phyloP scores from a whole-genome alignment of 2,113 vertebrate genomes.

The Cyprinodon brontotheroides region DNA sequence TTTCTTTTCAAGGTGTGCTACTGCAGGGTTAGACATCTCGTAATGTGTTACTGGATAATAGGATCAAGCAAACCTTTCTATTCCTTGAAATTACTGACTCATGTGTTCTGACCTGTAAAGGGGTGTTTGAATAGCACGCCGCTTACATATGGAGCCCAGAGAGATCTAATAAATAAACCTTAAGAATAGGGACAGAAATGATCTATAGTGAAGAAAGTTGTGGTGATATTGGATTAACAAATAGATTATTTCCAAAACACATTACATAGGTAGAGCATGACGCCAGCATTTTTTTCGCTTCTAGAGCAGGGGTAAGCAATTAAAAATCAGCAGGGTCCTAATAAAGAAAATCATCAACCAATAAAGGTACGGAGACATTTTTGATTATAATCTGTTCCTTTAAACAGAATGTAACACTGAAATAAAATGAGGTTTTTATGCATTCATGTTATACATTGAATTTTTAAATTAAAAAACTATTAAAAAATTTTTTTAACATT shows the following conservation, averaged over 20 bases:
- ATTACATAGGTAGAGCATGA: background rate
- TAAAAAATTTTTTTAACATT: too few relatives aligned
- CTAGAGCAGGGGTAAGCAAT: too few relatives aligned
- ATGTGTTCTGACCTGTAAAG: conserved; percentile 18
- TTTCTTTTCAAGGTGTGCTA: conserved; percentile 20
- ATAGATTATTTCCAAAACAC: background rate
- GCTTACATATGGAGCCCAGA: background rate
- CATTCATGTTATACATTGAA: too few relatives aligned
- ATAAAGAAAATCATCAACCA: too few relatives aligned
- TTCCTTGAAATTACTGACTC: conserved; percentile 26
- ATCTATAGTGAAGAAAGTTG: background rate
- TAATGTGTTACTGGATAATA: conserved; percentile 49
- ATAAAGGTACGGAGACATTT: too few relatives aligned
- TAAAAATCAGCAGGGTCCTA: too few relatives aligned
- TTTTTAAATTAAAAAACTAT: too few relatives aligned
- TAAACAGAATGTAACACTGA: too few relatives aligned
- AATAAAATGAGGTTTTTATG: too few relatives aligned
- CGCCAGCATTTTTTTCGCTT: background rate
- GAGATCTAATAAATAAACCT: background rate
- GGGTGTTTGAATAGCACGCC: background rate
- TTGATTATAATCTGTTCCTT: too few relatives aligned
- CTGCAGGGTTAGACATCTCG: conserved; percentile 53
- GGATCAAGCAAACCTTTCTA: conserved; percentile 34
- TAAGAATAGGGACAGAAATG: background rate
- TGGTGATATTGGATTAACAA: background rate